Evolutionary conservation across 2,797 vertebrate species (phyloP).

Genomic region (Spinus pinus): DNA sequence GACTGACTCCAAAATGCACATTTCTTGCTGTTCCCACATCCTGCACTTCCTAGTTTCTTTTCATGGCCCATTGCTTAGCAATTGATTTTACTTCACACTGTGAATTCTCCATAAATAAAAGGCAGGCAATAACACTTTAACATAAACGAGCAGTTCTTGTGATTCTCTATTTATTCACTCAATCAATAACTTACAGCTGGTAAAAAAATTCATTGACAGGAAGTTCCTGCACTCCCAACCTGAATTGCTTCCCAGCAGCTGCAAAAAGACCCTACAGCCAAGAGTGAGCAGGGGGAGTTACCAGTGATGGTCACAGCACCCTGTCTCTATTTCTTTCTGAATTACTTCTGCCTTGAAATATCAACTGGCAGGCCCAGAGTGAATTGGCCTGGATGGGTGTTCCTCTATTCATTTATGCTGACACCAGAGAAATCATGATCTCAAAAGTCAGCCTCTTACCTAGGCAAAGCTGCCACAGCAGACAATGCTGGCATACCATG

Average conservation of each 20-base stretch:
- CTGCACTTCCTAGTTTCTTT: not conserved
- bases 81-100: conserved; percentile 49
- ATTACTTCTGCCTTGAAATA: not conserved
- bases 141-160: not conserved
- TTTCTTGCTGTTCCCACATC: not conserved
- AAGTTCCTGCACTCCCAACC: not conserved
- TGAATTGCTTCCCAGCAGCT: not conserved
- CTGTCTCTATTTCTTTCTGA: not conserved
- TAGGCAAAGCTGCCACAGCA: not conserved
- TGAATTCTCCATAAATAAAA: not conserved
- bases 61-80: not conserved
- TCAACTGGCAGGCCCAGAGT: not conserved
- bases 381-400: not conserved
- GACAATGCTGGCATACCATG: not conserved
- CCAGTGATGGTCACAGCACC: not conserved
- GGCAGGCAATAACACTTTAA: not conserved
- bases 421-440: not conserved
- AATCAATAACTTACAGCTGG: not conserved
- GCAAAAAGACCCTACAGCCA: not conserved
- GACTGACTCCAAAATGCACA: not conserved
- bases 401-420: not conserved
- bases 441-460: not conserved
- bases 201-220: not conserved
- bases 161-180: not conserved
- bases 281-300: not conserved